Evolutionary conservation across 2,113 vertebrate species (phyloP).

Genomic region (Otocyon megalotis): DNA sequence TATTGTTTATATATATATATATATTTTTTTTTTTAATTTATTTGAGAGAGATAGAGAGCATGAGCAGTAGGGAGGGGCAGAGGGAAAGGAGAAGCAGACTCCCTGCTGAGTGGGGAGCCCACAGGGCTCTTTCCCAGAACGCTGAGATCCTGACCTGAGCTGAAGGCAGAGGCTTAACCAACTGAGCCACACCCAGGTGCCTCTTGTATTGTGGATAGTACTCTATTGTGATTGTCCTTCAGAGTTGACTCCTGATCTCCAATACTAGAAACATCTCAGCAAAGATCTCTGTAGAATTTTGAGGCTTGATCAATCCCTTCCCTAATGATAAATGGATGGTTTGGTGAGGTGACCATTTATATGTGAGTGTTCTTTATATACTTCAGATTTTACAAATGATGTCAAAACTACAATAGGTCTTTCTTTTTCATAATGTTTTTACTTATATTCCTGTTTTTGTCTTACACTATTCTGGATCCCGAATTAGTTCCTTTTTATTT

Average conservation of each 20-base stretch:
- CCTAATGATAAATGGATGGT: neutral
- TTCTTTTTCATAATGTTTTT: neutral
- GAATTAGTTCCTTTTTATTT: slow-evolving; percentile 30
- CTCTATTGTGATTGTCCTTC: neutral
- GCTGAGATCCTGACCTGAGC: neutral
- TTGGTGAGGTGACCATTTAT: neutral
- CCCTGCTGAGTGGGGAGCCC: too few relatives aligned
- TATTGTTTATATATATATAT: neutral
- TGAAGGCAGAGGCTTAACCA: neutral
- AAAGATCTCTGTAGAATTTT: neutral
- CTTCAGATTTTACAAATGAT: neutral
- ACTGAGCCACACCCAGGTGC: neutral
- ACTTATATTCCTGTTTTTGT: neutral
- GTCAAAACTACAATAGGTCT: neutral
- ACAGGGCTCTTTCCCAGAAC: neutral
- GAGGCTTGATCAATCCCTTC: neutral
- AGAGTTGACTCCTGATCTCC: neutral
- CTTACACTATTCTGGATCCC: slow-evolving; percentile 40
- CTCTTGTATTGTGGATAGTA: neutral
- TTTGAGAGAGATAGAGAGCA: neutral
- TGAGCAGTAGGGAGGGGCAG: neutral
- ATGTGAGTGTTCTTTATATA: neutral
- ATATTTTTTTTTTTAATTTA: neutral
- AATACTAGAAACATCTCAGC: neutral
- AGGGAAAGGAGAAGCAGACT: neutral